Evolutionary conservation across 2,888 invertebrate genomes (phyloP).

Genomic region (Drosophila phalerata): DNA sequence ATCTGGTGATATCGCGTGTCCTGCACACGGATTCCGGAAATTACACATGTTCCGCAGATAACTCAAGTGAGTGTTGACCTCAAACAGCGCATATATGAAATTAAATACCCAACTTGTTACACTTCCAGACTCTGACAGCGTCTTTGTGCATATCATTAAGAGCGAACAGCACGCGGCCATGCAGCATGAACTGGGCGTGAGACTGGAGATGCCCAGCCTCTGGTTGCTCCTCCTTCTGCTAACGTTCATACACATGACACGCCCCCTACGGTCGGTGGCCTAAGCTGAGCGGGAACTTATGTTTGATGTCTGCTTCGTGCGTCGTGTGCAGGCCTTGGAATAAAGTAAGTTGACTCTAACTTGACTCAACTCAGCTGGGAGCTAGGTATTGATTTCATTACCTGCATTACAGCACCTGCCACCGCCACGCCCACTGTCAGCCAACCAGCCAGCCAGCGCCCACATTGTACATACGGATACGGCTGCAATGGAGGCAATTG

Average conservation of each 20-base stretch:
- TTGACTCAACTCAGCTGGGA: slow-evolving; percentile 10
- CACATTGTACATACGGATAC: slow-evolving; percentile 18
- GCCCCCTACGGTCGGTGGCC: slow-evolving; percentile 40
- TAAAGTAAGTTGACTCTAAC: slow-evolving; percentile 46
- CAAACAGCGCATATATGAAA: background rate
- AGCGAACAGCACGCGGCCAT: slow-evolving; percentile 90
- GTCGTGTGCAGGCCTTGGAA: slow-evolving; percentile 17
- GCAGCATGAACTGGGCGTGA: slow-evolving; percentile 86
- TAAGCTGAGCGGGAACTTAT: slow-evolving; percentile 67
- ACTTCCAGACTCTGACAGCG: slow-evolving; percentile 91
- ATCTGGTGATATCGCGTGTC: slow-evolving; percentile 92
- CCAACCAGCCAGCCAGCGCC: background rate
- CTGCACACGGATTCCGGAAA: slow-evolving; percentile 89
- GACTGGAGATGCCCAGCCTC: slow-evolving; percentile 77
- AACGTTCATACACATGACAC: slow-evolving; percentile 53
- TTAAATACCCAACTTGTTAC: slow-evolving; percentile 9
- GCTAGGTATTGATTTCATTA: slow-evolving; percentile 50
- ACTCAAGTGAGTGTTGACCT: slow-evolving; percentile 87
- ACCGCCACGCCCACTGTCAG: slow-evolving; percentile 28
- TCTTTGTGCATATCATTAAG: slow-evolving; percentile 93
- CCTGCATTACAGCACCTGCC: slow-evolving; percentile 30
- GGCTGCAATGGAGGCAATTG: slow-evolving; percentile 11
- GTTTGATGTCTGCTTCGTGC: slow-evolving; percentile 64
- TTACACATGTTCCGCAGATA: slow-evolving; percentile 95
- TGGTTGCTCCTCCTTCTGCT: slow-evolving; percentile 76